A percentile compares a stretch with the other conserved stretches of the same genome.
These are phyloP conservation scores for Spea bombifrons DNA, from an alignment of 2,113 vertebrate genomes.

Conservation along the genomic window DNA sequence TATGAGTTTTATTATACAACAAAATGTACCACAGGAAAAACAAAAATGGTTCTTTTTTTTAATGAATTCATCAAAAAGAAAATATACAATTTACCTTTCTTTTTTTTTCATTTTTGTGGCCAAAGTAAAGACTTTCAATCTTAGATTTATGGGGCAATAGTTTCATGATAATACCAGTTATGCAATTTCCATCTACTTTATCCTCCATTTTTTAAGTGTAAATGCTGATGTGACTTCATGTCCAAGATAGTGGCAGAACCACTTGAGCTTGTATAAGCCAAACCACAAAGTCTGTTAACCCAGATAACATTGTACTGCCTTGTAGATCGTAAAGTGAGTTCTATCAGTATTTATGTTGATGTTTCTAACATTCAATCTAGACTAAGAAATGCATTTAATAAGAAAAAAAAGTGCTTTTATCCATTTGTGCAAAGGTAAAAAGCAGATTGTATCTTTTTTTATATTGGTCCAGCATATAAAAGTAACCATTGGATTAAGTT, in stretches of 20 bases:
- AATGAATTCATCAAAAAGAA: background rate
- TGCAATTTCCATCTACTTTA: constrained; percentile 41
- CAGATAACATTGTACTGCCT: constrained; percentile 88
- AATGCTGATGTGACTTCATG: constrained; percentile 66
- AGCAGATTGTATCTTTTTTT: constrained; percentile 84
- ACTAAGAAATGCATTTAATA: constrained; percentile 87
- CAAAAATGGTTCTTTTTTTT: constrained; percentile 52
- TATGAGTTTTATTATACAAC: constrained; percentile 55
- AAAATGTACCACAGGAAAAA: too few species aligned
- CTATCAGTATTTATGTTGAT: constrained; percentile 79
- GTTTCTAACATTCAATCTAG: constrained; percentile 82
- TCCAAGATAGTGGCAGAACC: constrained; percentile 65
- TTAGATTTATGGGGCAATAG: constrained; percentile 36
- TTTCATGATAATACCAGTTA: constrained; percentile 39
- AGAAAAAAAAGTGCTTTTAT: constrained; percentile 75
- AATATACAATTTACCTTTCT: constrained; percentile 9
- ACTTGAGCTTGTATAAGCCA: constrained; percentile 66
- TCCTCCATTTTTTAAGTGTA: constrained; percentile 45
- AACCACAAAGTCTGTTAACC: constrained; percentile 73
- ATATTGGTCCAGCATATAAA: constrained; percentile 89
- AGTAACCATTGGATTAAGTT: constrained; percentile 81
- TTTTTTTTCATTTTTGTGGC: constrained; percentile 22
- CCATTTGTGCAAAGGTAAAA: constrained; percentile 85
- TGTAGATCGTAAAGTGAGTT: constrained; percentile 94
- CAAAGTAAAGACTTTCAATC: constrained; percentile 40